A percentile compares a stretch with the other conserved stretches of the same genome.
These are phyloP conservation scores for Anas georgica DNA, from an alignment of 2,797 vertebrate species.

Conservation along the genomic window DNA sequence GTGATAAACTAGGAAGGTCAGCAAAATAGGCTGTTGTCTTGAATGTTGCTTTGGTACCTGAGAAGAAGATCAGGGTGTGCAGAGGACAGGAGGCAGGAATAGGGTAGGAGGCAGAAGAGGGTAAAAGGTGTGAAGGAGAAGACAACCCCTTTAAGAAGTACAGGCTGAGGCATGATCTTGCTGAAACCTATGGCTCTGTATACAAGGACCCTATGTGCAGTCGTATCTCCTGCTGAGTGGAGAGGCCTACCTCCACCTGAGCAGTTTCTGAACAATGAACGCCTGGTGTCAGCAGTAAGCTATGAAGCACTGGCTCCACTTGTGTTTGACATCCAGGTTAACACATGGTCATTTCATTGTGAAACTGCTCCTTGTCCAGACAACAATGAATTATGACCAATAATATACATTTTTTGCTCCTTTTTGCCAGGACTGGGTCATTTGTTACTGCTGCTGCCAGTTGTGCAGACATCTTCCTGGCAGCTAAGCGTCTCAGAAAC, in stretches of 20 bases:
- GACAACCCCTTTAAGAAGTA: background rate
- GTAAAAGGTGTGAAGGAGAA: background rate
- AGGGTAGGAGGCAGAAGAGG: background rate
- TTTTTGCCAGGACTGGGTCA: background rate
- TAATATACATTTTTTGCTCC: background rate
- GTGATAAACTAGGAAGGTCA: background rate
- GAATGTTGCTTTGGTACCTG: background rate
- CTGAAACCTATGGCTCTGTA: background rate
- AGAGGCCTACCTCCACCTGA: background rate
- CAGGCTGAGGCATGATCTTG: background rate
- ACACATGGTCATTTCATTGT: background rate
- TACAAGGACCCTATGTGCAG: background rate
- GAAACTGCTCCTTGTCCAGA: background rate
- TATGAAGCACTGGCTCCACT: background rate
- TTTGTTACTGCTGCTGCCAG: background rate
- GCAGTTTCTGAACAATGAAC: background rate
- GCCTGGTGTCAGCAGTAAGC: background rate
- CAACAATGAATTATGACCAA: background rate
- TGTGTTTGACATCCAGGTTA: background rate
- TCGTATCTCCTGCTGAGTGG: background rate
- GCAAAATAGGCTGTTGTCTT: background rate
- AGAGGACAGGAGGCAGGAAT: background rate
- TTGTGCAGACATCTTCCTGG: background rate
- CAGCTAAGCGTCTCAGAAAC: background rate
- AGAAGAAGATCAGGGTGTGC: background rate